Evolutionary conservation across 2,888 invertebrate species (phyloP).

Genomic region (Tiliacea aurago): DNA sequence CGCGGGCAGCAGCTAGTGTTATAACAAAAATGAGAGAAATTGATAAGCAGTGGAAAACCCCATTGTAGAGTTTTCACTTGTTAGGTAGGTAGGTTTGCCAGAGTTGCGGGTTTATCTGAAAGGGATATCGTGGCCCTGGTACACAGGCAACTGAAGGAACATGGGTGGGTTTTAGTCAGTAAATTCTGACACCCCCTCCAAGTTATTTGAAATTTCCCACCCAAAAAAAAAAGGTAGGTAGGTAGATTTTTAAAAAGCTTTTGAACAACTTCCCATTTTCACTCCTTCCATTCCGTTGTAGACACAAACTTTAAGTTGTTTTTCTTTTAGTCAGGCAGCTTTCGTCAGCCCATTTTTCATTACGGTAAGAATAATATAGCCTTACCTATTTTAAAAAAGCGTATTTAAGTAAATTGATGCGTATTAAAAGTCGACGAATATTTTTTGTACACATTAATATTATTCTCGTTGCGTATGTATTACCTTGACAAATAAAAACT

Average conservation of each 20-base stretch:
- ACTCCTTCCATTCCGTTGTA: neutral
- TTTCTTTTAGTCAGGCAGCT: neutral
- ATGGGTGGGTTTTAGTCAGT: too few relatives aligned
- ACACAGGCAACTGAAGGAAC: too few relatives aligned
- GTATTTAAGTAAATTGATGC: constrained; percentile 32
- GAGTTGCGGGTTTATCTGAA: too few relatives aligned
- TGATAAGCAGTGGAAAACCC: neutral
- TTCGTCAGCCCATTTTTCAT: neutral
- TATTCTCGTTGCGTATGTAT: constrained; percentile 31
- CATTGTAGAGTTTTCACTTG: neutral
- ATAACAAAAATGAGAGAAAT: neutral
- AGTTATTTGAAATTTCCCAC: too few relatives aligned
- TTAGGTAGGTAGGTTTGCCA: too few relatives aligned
- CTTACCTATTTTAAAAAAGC: constrained; percentile 45
- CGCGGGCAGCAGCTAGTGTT: neutral
- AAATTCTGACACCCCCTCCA: too few relatives aligned
- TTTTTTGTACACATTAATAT: constrained; percentile 46
- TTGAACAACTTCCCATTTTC: neutral
- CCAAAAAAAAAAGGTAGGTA: too few relatives aligned
- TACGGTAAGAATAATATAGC: constrained; percentile 7
- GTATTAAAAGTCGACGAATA: constrained; percentile 35
- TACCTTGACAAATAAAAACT: constrained; percentile 56
- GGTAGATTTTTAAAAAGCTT: neutral
- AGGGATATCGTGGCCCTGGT: too few relatives aligned
- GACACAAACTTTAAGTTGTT: neutral